Conservation (phyloP, 2,113 vertebrate species). For the Chionomys nivalis region DNA sequence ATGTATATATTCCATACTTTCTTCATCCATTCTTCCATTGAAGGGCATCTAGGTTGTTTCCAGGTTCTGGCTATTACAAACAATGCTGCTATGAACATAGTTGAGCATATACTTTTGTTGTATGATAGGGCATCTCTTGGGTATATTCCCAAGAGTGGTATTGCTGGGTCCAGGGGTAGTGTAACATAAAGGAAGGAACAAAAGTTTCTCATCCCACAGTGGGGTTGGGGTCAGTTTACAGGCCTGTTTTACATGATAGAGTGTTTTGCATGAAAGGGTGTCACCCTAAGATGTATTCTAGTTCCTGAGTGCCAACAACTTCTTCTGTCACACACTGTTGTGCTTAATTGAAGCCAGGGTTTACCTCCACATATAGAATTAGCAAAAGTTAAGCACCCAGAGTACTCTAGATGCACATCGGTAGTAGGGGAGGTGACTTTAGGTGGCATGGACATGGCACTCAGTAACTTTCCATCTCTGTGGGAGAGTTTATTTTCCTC, state of each 20-base stretch:
- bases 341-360: not conserved
- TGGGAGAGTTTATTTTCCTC: constrained; percentile 17
- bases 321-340: not conserved
- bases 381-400: constrained; percentile 35
- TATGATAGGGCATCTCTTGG: no score
- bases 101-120: no score
- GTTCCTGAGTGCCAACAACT: constrained; percentile 20
- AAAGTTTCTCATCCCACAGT: not conserved
- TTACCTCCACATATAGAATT: constrained; percentile 12
- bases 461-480: not conserved
- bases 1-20: no score
- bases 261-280: not conserved
- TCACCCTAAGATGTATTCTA: constrained; percentile 1
- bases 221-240: not conserved
- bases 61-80: no score
- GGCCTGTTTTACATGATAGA: not conserved
- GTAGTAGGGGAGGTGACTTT: not conserved
- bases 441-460: not conserved
- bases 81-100: no score
- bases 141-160: no score
- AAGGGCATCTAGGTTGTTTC: no score
- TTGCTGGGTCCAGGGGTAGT: no score
- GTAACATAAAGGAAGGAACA: not conserved
- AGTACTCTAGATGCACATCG: not conserved
- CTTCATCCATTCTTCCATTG: no score